Evolutionary conservation across 1,140 invertebrate species (phyloP).

Genomic region (Pachypeltis micranthus): DNA sequence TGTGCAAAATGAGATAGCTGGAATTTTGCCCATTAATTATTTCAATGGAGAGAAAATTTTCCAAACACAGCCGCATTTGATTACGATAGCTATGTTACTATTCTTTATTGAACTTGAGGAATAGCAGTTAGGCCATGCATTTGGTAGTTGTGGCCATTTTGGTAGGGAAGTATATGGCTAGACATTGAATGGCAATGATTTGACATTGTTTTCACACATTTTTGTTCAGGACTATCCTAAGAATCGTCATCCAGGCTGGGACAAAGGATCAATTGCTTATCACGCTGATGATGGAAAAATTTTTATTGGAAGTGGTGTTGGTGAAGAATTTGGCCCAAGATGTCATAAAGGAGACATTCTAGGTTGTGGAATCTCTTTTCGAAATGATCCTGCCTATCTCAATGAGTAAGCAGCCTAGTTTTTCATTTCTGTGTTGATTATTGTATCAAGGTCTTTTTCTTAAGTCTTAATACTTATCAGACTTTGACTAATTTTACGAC

Average conservation of each 20-base stretch:
- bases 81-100: too few species aligned
- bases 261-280: slow-evolving; percentile 46
- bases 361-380: slow-evolving; percentile 47
- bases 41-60: too few species aligned
- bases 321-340: slow-evolving; percentile 44
- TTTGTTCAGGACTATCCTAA: slow-evolving; percentile 42
- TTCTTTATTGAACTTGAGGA: too few species aligned
- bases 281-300: slow-evolving; percentile 51
- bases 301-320: slow-evolving; percentile 45
- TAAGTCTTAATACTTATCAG: too few species aligned
- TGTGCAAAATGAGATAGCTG: too few species aligned
- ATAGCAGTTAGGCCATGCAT: too few species aligned
- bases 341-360: slow-evolving; percentile 45
- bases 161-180: too few species aligned
- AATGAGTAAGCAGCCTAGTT: slow-evolving; percentile 24
- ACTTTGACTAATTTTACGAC: too few species aligned
- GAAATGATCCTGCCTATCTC: slow-evolving; percentile 33
- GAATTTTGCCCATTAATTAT: too few species aligned
- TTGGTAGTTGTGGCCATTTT: too few species aligned
- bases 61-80: too few species aligned
- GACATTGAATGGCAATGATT: too few species aligned
- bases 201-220: neutral
- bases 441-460: neutral
- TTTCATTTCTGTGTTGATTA: neutral
- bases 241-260: slow-evolving; percentile 46